Base-by-base conservation (phyloP, 1,140 invertebrate genomes). In the Amphibalanus amphitrite region DNA sequence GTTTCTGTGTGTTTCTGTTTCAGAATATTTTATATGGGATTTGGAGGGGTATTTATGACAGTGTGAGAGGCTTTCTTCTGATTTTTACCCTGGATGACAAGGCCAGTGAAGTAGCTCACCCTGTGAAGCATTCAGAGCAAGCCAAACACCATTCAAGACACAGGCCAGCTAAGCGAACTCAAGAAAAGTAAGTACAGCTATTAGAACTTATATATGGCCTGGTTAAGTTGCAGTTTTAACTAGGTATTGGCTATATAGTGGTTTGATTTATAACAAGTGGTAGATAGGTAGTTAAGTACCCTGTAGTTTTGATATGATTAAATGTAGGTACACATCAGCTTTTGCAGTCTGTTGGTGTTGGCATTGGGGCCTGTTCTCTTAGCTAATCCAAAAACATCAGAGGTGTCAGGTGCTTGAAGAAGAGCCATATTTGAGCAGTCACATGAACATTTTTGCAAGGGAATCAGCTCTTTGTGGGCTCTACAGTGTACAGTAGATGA, bases 71-170 rank as follows among this genome's bases (percentile, higher is more conserved):
- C 29, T 72, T 70, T 67, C 68, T 70, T 0, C 40, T 72, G n/a
- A 72, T 74, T 70, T 74, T 74, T 65, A 38, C 59, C 17, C 71
- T 72, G 30, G 73, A 74, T 69, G 69, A 40, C 15, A 70, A 74
- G 29, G 69, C 29, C 28, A 70, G 64, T 23, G 28, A 65, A 29
- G 71, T 65, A 40, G 47, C 67, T 3, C 26, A 33, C 38, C 20
- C 29, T 28, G 69, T 28, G 20, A 71, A 40, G 25, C 71, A 47
- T 23, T 33, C 71, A 0, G n/a, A 68, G 29, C 69, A 72, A 69
- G 71, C 72, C 28, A 72, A 70, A 59, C 72, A 72, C 28, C 30
- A 71, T 67, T 70, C 73, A 13, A 38, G 47, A 64, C 59, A 72
- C 47, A 70, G 71, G 8, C 70, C 73, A 28, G 71, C 71, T 0